These are phyloP conservation scores for Synanceia verrucosa DNA, from an alignment of 2,797 vertebrate genomes.

Conservation along the genomic window DNA sequence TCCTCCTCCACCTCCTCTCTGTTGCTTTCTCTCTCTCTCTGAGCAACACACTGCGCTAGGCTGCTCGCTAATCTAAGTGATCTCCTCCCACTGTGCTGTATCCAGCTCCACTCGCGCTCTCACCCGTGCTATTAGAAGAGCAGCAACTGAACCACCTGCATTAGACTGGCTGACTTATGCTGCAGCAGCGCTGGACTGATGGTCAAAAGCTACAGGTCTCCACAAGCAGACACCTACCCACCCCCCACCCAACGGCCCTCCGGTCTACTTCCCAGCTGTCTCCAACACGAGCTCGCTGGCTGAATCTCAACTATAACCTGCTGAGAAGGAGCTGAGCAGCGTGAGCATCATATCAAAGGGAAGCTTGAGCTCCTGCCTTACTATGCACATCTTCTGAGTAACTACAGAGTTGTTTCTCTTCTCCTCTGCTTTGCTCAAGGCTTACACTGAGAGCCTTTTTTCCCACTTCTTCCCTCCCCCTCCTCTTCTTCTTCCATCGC, in stretches of 20 bases:
- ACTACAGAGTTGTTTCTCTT: constrained; percentile 49
- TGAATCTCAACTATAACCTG: constrained; percentile 84
- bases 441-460: constrained; percentile 54
- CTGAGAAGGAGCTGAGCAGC: constrained; percentile 74
- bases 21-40: constrained; percentile 56
- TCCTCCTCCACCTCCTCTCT: constrained; percentile 36
- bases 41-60: constrained; percentile 64
- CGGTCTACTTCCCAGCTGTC: constrained; percentile 22
- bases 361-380: constrained; percentile 76
- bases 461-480: constrained; percentile 38
- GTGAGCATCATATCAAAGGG: constrained; percentile 83
- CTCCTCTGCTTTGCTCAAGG: constrained; percentile 61
- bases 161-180: constrained; percentile 79
- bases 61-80: constrained; percentile 69
- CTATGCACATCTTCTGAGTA: constrained; percentile 58
- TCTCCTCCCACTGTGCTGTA: constrained; percentile 65
- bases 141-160: constrained; percentile 83
- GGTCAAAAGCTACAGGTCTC: constrained; percentile 63
- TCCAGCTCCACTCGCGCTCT: constrained; percentile 50
- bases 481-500: constrained; percentile 25
- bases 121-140: constrained; percentile 53
- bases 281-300: constrained; percentile 67
- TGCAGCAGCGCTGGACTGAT: constrained; percentile 46
- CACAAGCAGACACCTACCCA: neutral
- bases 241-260: too few species aligned